phyloP scores from a whole-genome alignment of 2,113 vertebrate genomes.

The Petrocephalus microphthalmus region DNA sequence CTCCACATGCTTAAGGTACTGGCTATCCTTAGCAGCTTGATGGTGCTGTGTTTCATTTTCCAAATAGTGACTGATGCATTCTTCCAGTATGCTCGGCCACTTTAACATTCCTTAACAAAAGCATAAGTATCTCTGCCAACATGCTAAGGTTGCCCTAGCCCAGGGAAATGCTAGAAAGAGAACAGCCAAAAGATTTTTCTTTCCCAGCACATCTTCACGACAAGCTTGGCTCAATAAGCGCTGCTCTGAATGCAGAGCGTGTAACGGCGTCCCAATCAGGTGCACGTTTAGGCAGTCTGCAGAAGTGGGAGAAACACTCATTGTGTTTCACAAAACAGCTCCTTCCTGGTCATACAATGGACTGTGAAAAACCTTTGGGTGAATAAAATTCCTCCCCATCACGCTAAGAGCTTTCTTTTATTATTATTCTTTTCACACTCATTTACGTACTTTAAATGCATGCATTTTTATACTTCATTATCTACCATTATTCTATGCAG shows the following conservation, averaged over 20 bases:
- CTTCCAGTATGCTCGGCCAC: neutral
- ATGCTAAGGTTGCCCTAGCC: neutral
- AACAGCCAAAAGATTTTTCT: neutral
- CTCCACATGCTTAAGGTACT: neutral
- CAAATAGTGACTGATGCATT: neutral
- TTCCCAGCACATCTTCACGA: neutral
- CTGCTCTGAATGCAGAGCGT: constrained; percentile 5
- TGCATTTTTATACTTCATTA: constrained; percentile 12
- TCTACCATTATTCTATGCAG: neutral
- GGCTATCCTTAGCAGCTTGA: neutral
- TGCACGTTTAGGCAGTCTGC: neutral
- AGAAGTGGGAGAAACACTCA: neutral
- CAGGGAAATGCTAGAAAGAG: neutral
- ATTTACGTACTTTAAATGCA: constrained; percentile 19
- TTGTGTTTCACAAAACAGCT: neutral
- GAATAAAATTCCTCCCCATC: constrained; percentile 6
- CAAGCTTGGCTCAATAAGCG: neutral
- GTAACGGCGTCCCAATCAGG: neutral
- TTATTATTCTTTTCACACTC: neutral
- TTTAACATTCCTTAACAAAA: neutral
- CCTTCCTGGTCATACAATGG: constrained; percentile 1
- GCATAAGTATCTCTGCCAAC: neutral
- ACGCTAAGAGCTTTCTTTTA: neutral
- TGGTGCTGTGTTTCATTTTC: neutral
- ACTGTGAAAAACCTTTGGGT: neutral